Base-by-base conservation (phyloP, 2,113 vertebrate species). In the Copsychus sechellarum region DNA sequence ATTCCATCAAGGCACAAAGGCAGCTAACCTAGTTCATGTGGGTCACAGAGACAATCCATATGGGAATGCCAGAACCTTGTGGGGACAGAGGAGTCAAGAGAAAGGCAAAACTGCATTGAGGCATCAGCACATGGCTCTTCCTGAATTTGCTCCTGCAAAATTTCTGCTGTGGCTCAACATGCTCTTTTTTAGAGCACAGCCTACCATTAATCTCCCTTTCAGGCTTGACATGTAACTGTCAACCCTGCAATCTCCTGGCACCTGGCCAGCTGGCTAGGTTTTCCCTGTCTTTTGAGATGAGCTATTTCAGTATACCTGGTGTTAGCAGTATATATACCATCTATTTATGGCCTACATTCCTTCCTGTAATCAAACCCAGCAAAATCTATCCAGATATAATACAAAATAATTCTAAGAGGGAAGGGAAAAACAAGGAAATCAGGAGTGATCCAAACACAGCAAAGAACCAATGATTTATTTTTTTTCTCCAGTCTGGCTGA, bases 291-390 rank as follows among this genome's bases (percentile, higher is more conserved):
- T 93, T 66, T 62, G 78, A 81, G 73, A 91, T 19, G 28, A 87
- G 88, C 85, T 95, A 87, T 94, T 94, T 94, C 60, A 81, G 87
- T 92, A 72, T 48, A 86, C 29, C 29, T 67, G 53, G 62, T 73
- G 81, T 56, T 91, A 84, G 69, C 56, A 81, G 64, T 78, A 72
- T 53, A 53, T 36, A 65, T 23, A 42, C 69, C 25, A 43, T n/a
- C 81, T 91, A 91, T 89, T 93, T 81, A 72, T 65, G 42, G 73
- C 31, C 19, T 45, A 17, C 16, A 34, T 78, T 87, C 64, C 47
- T 86, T 87, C 64, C 65, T 69, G 54, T 93, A 81, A 77, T 43
- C 67, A 69, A 73, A 73, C 71, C 33, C 56, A 87, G 42, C 13
- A 84, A 80, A 95, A 93, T 91, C 72, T 38, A 90, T 33, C 36